A percentile compares a stretch with the other conserved stretches of the same genome.
These are phyloP conservation scores for Ammodytes dubius DNA, from an alignment of 2,113 vertebrate species.

Conservation along the genomic window DNA sequence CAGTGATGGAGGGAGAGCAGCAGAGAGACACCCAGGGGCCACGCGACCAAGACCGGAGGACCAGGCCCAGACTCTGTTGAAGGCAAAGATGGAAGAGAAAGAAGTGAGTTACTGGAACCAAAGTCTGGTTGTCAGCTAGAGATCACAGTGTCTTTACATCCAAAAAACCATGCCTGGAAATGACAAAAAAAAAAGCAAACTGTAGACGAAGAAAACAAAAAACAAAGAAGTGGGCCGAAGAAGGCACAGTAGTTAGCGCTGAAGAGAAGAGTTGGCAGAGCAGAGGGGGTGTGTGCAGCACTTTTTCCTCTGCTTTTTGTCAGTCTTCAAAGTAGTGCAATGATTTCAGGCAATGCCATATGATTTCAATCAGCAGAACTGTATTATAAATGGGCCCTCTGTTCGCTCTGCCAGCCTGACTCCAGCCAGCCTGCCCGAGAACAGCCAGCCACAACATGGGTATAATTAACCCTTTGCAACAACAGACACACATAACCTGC, in stretches of 20 bases:
- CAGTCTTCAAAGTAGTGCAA: conserved; percentile 59
- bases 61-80: conserved; percentile 44
- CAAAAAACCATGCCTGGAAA: not conserved
- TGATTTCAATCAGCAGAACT: conserved; percentile 80
- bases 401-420: conserved; percentile 76
- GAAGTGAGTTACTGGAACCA: conserved; percentile 12
- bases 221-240: not conserved
- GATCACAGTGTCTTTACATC: not conserved
- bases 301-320: conserved; percentile 48
- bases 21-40: not conserved
- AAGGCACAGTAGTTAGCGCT: not conserved
- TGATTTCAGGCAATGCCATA: conserved; percentile 77
- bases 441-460: conserved; percentile 68
- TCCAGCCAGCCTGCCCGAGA: conserved; percentile 59
- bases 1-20: not conserved
- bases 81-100: conserved; percentile 22
- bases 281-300: not conserved
- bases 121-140: not conserved
- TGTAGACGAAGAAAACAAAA: not conserved
- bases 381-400: conserved; percentile 77
- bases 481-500: conserved; percentile 34
- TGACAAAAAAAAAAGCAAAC: not conserved
- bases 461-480: conserved; percentile 73
- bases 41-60: not conserved
- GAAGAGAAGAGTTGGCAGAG: conserved; percentile 9